A percentile compares a stretch with the other conserved stretches of the same genome.
Conservation (phyloP, 2,113 vertebrate genomes). For the Semnopithecus entellus region DNA sequence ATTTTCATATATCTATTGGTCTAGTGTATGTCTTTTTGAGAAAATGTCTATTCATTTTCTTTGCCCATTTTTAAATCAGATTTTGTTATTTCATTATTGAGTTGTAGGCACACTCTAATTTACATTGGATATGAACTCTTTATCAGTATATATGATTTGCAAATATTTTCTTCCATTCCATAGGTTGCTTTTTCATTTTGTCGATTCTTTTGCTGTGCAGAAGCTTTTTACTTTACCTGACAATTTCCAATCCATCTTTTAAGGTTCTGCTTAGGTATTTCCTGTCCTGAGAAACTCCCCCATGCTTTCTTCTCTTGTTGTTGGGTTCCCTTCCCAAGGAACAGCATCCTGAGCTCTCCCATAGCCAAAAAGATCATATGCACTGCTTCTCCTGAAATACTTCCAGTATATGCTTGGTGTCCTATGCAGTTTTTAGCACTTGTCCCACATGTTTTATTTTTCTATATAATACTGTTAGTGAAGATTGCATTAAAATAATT, state of each 20-base stretch:
- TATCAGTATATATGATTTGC: not conserved
- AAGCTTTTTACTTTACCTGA: not conserved
- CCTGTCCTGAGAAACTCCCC: not conserved
- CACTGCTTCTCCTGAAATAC: not conserved
- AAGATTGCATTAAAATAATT: not conserved
- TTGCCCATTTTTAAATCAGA: not conserved
- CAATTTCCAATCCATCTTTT: not conserved
- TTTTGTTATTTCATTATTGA: not conserved
- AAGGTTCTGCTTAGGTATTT: not conserved
- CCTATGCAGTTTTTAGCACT: not conserved
- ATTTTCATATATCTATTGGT: not conserved
- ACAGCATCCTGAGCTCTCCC: not conserved
- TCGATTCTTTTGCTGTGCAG: not conserved
- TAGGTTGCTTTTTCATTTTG: not conserved
- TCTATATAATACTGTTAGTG: not conserved
- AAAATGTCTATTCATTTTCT: not conserved
- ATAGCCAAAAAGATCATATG: rapidly evolving
- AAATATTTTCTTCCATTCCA: not conserved
- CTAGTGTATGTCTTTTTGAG: not conserved
- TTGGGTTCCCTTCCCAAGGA: not conserved
- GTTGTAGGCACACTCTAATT: not conserved
- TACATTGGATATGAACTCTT: not conserved
- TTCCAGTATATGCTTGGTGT: not conserved
- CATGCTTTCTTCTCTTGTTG: not conserved
- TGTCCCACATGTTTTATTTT: not conserved